Conservation (phyloP, 2,113 vertebrate species). For the Marcusenius ussheri region DNA sequence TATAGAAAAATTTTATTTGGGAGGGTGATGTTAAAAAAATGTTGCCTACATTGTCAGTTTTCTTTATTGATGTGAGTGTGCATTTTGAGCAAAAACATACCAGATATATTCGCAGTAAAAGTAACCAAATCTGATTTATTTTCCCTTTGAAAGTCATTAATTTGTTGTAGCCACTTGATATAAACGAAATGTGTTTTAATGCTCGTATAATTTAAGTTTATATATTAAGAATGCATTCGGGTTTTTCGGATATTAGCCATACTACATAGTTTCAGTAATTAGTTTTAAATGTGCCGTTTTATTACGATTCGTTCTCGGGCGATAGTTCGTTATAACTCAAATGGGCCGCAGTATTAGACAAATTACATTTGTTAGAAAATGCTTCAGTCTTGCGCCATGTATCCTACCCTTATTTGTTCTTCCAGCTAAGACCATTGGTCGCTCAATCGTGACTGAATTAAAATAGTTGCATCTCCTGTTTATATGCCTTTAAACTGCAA, state of each 20-base stretch:
- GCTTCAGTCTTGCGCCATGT: not conserved
- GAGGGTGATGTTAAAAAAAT: not conserved
- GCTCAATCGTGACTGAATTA: not conserved
- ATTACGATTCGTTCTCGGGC: not conserved
- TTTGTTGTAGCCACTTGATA: not conserved
- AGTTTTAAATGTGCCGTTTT: not conserved
- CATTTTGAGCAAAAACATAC: not conserved
- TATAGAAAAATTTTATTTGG: not conserved
- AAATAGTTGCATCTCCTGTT: not conserved
- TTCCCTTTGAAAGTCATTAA: not conserved
- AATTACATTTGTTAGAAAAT: not conserved
- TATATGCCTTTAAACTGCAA: not conserved
- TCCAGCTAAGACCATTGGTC: not conserved
- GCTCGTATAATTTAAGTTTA: not conserved
- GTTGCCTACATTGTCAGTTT: not conserved
- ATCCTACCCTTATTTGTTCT: not conserved
- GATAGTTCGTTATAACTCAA: not conserved
- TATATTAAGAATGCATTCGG: not conserved
- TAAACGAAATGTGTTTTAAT: not conserved
- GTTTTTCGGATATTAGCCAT: not conserved
- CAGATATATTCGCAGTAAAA: not conserved
- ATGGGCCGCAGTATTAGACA: conserved; percentile 7
- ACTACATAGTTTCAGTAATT: not conserved
- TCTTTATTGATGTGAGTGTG: not conserved
- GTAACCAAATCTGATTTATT: not conserved